Base-by-base conservation (phyloP, 2,888 invertebrate genomes). In the Agonum fuliginosum region DNA sequence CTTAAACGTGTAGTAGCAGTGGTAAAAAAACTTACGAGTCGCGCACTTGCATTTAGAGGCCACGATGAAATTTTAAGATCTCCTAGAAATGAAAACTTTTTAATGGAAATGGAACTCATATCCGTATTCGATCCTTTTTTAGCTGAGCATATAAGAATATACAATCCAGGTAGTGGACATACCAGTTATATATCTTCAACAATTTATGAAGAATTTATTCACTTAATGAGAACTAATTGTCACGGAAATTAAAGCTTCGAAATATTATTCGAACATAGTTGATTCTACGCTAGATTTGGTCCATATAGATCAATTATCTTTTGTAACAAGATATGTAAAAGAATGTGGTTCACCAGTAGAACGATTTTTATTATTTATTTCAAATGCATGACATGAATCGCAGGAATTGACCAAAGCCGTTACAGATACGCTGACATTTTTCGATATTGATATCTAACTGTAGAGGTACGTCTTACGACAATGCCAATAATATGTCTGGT, bases 101-200 rank as follows among this genome's bases (percentile, higher is more conserved):
- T 83, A 1, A 82, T 81, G 67, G 41, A 75, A 37, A 17, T 83
- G 14, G 83, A 84, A 79, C 74, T 83, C 12, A 37, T 84, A 20
- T 79, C 83, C 10, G 78, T 83, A 73, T 85, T 81, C 73, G 83
- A 84, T 79, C 80, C 82, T 3, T 84, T 84, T 77, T 71, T 84
- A 46, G 73, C 46, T n/a, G 70, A 78, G 43, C 83, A 84, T 78
- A 79, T 84, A 34, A 30, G 78, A 70, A 80, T 80, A 37, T 79
- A 83, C 79, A 82, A 81, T 79, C 43, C 19, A 62, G 81, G 81
- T n/a, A 79, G 74, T 70, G 81, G 82, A 5, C 17, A 73, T 14
- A 77, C 72, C 24, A 78, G 72, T 0, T 82, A 83, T 71, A 75
- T 83, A 48, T 82, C 82, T 6, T 79, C 78, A 4, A 80, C 79